phyloP scores from a whole-genome alignment of 2,888 invertebrate species.

The Epistrophella euchroma region DNA sequence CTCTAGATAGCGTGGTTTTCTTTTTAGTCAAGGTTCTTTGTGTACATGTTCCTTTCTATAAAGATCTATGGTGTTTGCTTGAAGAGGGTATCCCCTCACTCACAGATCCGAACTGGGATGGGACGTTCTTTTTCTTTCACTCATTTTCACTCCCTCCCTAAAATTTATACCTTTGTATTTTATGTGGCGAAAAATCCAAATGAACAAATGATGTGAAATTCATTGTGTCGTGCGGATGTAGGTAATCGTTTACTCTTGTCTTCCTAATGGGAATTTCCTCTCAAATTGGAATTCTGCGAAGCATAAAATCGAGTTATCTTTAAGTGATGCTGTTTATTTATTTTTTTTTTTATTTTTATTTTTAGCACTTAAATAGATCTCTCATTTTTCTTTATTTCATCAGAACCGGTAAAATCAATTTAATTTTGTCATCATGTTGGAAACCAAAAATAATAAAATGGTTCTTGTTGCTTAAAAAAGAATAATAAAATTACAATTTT shows the following conservation, averaged over 20 bases:
- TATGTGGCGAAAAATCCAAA: conserved; percentile 73
- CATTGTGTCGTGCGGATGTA: conserved; percentile 54
- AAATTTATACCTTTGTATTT: conserved; percentile 55
- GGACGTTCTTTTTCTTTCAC: conserved; percentile 10
- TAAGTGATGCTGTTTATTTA: conserved; percentile 59
- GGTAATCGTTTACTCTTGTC: conserved; percentile 73
- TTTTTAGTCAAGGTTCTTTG: conserved; percentile 28
- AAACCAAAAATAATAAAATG: conserved; percentile 7
- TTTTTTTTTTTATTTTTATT: conserved; percentile 5
- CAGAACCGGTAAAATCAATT: conserved; percentile 23
- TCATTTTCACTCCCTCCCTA: conserved; percentile 16
- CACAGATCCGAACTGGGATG: too few relatives aligned
- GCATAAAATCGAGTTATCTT: conserved; percentile 75
- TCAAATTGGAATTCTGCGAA: conserved; percentile 72
- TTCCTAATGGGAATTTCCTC: conserved; percentile 74
- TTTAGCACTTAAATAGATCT: conserved; percentile 29
- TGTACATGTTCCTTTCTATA: conserved; percentile 9
- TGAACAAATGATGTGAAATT: conserved; percentile 69
- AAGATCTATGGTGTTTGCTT: conserved; percentile 20
- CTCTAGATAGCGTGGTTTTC: conserved; percentile 1
- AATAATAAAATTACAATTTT: conserved; percentile 6
- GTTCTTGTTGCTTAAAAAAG: conserved; percentile 22
- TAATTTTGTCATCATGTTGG: conserved; percentile 14
- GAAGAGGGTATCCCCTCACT: not conserved
- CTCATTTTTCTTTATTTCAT: conserved; percentile 34